These are phyloP conservation scores for Edolisoma coerulescens DNA, from an alignment of 2,113 vertebrate genomes.

Conservation along the genomic window DNA sequence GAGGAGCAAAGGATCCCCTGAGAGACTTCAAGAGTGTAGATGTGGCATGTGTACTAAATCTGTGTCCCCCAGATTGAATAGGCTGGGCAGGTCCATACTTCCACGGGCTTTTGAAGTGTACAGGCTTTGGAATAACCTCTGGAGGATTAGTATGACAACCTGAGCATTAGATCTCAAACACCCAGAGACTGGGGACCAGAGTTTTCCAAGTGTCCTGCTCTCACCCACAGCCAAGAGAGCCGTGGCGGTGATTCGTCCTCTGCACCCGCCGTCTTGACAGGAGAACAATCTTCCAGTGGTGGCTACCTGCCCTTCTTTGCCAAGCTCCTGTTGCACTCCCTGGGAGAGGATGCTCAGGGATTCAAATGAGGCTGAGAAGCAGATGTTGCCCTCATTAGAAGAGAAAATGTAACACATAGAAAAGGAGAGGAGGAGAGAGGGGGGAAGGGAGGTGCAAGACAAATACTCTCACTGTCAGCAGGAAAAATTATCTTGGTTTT, in stretches of 20 bases:
- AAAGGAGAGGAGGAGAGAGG: background rate
- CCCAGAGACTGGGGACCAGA: background rate
- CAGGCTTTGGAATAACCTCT: background rate
- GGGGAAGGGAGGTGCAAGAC: background rate
- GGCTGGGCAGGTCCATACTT: background rate
- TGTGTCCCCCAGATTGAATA: background rate
- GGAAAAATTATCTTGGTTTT: background rate
- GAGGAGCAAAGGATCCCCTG: background rate
- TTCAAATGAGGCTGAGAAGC: background rate
- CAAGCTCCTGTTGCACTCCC: background rate
- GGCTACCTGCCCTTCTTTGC: background rate
- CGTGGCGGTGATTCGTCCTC: background rate
- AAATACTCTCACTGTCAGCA: background rate
- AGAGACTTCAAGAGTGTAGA: background rate
- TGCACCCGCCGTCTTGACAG: background rate
- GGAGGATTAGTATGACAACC: background rate
- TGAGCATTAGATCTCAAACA: background rate
- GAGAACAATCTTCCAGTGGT: background rate
- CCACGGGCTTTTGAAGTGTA: background rate
- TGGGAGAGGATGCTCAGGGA: background rate
- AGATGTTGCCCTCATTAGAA: conserved; percentile 42
- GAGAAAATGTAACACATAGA: background rate
- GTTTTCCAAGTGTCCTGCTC: background rate
- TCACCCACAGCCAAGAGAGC: background rate
- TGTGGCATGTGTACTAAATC: background rate